Base-by-base conservation (phyloP, 2,797 vertebrate genomes). In the Erpetoichthys calabaricus region DNA sequence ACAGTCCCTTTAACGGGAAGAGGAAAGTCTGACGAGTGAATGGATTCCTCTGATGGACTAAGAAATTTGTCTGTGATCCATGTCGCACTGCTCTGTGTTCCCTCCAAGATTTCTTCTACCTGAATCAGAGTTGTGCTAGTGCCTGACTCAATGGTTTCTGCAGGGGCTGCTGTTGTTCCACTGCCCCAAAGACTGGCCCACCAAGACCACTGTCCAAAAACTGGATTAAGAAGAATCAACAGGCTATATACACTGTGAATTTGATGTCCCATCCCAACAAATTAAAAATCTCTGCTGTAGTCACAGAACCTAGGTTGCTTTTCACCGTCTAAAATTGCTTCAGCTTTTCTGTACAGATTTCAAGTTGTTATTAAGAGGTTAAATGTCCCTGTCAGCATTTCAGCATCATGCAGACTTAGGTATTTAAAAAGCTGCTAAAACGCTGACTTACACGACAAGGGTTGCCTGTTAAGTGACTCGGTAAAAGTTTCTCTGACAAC, bases 181-280 rank as follows among this genome's bases (percentile, higher is more conserved):
- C 55, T 44, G 43, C 59, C n/a, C 70, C 64, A 63, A 10, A 60
- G 46, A 45, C 41, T 4, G 41, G 63, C 56, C 47, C 45, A 63
- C 62, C 65, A 25, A 25, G 25, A 62, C 69, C 69, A 67, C 61
- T 66, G 64, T 43, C 60, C 46, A 44, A 53, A 43, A 45, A 45
- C 59, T 8, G 44, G 62, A 57, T 45, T 45, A 51, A 55, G 42
- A 41, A 57, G 54, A 8, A 56, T 45, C 49, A 53, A 53, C 43
- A 45, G 51, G 7, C 41, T 6, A 59, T 10, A 53, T 5, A 54
- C n/a, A 10, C 6, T 5, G 51, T 7, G 42, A 5, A 44, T n/a
- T 41, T 45, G 4, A 7, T 9, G 44, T 45, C 42, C 51, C 55
- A 52, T 57, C 8, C 56, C 44, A 59, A 3, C 10, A 45, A 5